A percentile compares a stretch with the other conserved stretches of the same genome.
phyloP scores from a whole-genome alignment of 2,113 vertebrate genomes.

The Lycaon pictus region DNA sequence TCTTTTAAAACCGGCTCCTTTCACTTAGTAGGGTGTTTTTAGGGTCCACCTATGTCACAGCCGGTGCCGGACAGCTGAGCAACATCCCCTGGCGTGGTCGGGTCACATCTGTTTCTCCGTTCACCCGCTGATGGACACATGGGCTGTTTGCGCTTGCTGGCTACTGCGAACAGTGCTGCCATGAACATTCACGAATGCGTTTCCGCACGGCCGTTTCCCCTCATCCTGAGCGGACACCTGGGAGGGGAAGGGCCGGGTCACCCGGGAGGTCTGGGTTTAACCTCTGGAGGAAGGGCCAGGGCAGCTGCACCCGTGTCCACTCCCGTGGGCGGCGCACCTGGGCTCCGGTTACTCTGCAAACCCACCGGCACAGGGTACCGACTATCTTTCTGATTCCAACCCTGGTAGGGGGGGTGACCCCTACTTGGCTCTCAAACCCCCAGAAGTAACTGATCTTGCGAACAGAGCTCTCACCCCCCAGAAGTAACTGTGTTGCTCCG shows the following conservation, averaged over 20 bases:
- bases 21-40: neutral
- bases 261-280: neutral
- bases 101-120: neutral
- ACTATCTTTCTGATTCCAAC: neutral
- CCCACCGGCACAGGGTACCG: accelerated
- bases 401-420: accelerated
- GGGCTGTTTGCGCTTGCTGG: neutral
- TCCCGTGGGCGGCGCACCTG: accelerated
- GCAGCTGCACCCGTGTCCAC: neutral
- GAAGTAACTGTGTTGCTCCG: too few species aligned
- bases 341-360: neutral
- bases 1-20: neutral
- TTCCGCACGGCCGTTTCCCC: neutral
- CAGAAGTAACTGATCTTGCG: neutral
- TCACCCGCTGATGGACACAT: accelerated
- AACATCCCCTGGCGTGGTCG: accelerated
- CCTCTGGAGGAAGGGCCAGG: neutral
- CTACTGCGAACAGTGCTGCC: accelerated
- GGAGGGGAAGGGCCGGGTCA: neutral
- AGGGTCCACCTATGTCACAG: accelerated
- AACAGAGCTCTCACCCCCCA: neutral
- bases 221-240: neutral
- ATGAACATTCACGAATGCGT: accelerated
- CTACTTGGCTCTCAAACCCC: neutral
- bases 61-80: accelerated